Conservation (phyloP, 1,140 invertebrate species). For the Dendroctonus valens region DNA sequence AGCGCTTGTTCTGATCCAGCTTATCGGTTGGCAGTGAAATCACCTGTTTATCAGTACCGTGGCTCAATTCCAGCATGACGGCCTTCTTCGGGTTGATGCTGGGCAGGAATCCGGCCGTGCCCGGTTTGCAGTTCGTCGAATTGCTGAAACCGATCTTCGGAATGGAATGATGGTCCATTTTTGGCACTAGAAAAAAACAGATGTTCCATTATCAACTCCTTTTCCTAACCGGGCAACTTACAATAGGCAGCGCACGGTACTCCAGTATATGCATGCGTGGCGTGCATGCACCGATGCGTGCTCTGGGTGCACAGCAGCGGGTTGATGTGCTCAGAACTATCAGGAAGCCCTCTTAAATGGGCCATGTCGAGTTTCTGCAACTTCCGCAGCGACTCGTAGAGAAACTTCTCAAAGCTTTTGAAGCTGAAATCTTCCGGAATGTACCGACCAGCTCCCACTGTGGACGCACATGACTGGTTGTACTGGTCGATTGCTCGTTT, state of each 20-base stretch:
- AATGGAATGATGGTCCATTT: constrained; percentile 72
- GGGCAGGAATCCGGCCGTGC: constrained; percentile 55
- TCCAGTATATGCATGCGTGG: constrained; percentile 86
- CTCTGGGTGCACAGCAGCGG: constrained; percentile 74
- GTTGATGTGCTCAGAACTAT: constrained; percentile 55
- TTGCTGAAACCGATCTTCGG: constrained; percentile 60
- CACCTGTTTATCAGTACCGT: constrained; percentile 77
- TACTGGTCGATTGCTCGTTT: constrained; percentile 82
- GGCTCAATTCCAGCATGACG: constrained; percentile 73
- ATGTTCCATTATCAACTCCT: constrained; percentile 1
- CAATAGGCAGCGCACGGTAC: constrained; percentile 80
- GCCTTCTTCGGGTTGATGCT: constrained; percentile 59
- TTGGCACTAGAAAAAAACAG: constrained; percentile 60
- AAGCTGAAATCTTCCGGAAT: constrained; percentile 72
- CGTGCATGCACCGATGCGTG: constrained; percentile 84
- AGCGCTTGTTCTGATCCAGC: constrained; percentile 82
- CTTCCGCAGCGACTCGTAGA: constrained; percentile 83
- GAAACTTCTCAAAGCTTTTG: constrained; percentile 86
- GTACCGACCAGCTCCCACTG: constrained; percentile 69
- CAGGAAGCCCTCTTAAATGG: constrained; percentile 62
- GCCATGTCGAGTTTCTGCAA: constrained; percentile 68
- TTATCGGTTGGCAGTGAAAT: constrained; percentile 81
- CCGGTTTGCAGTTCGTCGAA: constrained; percentile 50
- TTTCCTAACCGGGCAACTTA: constrained; percentile 55
- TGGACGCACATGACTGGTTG: constrained; percentile 69